A percentile compares a stretch with the other conserved stretches of the same genome.
Evolutionary conservation across 53 echinoderm and acorn worm genomes (phyloP).

Genomic region (Echinometra lucunter): DNA sequence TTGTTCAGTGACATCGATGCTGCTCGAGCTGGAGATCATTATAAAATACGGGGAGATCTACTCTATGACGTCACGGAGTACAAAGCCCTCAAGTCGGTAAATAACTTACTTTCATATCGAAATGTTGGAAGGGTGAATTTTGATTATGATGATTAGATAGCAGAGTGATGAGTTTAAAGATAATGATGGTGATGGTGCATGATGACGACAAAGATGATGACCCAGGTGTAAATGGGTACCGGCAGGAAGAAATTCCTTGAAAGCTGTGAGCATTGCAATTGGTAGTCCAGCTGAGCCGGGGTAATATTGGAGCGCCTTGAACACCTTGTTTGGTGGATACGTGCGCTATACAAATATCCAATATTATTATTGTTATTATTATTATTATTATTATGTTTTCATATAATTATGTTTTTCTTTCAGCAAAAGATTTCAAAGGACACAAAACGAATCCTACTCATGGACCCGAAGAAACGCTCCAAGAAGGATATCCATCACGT

Average conservation of each 20-base stretch:
- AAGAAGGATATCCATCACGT: conserved; percentile 90
- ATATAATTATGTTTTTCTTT: neutral
- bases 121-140: no score
- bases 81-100: conserved; percentile 66
- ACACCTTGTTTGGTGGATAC: no score
- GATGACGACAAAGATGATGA: neutral
- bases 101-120: no score
- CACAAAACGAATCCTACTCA: conserved; percentile 83
- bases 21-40: conserved; percentile 85
- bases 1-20: conserved; percentile 90
- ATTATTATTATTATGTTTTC: neutral
- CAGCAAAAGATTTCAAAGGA: conserved; percentile 86
- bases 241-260: no score
- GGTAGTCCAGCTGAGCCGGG: no score
- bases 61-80: conserved; percentile 83
- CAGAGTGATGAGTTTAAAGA: neutral
- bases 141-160: neutral
- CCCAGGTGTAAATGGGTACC: neutral
- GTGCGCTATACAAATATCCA: no score
- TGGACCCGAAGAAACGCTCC: conserved; percentile 66
- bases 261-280: no score
- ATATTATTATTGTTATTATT: no score
- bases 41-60: conserved; percentile 82
- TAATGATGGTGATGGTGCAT: neutral
- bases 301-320: no score